Evolutionary conservation across 92 coral and sea anemone genomes (phyloP), one percentile per base, ranked within the genome.

Genomic region (Phymanthus crucifer): DNA sequence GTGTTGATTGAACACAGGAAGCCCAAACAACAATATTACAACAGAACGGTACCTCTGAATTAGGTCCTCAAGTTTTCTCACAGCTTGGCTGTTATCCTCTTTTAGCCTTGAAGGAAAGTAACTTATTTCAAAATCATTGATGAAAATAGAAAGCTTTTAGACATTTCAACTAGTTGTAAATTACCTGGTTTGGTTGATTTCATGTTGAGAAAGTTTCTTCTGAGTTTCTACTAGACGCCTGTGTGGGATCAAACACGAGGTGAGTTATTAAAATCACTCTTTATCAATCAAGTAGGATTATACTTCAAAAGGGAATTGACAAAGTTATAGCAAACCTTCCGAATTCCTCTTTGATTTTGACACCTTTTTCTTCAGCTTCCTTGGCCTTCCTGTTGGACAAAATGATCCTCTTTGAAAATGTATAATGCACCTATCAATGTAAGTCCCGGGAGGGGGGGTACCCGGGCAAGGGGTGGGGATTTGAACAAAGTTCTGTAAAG

Each of bases 161-260:
- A 61, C 18, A 32, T 23, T 24, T 21, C 26, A 18, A 61, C 10
- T 2, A 61, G 29, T 17, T 24, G 29, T 2, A 21, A 57, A 61
- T 43, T 61, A 61, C 68, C 68, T 61, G 6, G 29, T 61, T 61
- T 61, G 68, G 34, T 91, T 90, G 24, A 91, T 86, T 69, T 93
- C 98, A 34, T 90, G 73, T 72, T 88, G 91, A 1, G 98, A 82
- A 6, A 93, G 87, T 58, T 93, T 91, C 91, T 91, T 93, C 67
- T 93, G 98, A 34, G 98, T 89, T 70, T 93, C 95, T 24, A 93
- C 90, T 13, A 93, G 90, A 61, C 98, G 95, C 69, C 98, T 93
- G 80, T 13, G 6, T 1, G 45, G 37, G 76, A 74, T 38, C 27
- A 54, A 3, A 54, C 48, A 43, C 8, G 19, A 61, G 68, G 32